These are phyloP conservation scores for Alectoris magna DNA, from an alignment of 2,797 vertebrate species.

Conservation along the genomic window DNA sequence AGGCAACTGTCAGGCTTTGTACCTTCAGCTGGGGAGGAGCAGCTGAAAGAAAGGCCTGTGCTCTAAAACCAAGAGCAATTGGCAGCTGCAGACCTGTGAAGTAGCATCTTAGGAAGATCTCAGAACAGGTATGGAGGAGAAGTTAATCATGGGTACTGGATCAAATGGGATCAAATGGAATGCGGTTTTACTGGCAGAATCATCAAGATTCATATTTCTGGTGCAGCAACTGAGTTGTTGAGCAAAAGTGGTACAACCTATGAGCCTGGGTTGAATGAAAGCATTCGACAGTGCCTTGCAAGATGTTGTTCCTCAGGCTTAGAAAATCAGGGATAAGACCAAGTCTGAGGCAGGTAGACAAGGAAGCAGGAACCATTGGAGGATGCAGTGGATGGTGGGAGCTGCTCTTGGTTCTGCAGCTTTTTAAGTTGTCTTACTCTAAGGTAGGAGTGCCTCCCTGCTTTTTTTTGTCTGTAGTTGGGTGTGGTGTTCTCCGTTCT, in stretches of 20 bases:
- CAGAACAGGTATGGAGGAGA: background rate
- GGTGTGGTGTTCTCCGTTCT: background rate
- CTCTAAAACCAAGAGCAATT: background rate
- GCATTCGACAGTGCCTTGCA: background rate
- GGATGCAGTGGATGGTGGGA: background rate
- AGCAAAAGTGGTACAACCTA: background rate
- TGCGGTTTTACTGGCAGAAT: background rate
- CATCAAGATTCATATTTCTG: background rate
- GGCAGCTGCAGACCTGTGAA: background rate
- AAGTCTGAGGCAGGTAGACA: background rate
- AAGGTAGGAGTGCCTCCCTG: background rate
- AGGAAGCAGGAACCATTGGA: background rate
- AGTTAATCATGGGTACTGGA: background rate
- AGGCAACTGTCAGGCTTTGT: background rate
- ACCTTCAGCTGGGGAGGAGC: background rate
- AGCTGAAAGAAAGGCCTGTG: rapidly evolving
- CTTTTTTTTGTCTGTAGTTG: background rate
- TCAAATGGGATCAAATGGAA: background rate
- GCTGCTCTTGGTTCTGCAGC: background rate
- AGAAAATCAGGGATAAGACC: background rate
- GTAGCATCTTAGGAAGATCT: background rate
- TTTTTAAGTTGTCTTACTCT: background rate
- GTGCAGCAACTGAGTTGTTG: background rate
- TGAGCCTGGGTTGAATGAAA: background rate
- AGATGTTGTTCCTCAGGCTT: background rate